Base-by-base conservation (phyloP, 2,113 vertebrate genomes). In the Alethe diademata region DNA sequence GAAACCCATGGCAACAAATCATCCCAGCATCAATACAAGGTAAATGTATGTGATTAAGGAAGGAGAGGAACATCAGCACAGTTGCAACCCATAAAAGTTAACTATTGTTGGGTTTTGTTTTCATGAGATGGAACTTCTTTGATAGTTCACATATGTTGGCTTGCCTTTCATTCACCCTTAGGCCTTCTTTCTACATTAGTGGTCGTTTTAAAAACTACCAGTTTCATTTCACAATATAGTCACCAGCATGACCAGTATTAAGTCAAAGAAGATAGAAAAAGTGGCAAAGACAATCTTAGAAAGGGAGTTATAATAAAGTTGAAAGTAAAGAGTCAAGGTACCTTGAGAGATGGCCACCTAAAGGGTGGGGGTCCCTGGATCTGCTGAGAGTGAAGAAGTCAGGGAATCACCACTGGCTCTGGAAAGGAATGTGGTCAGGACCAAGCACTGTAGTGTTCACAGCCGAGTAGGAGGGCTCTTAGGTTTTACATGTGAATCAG, bases 21-120 rank as follows among this genome's bases (percentile, higher is more conserved):
- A 97, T 94, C 76, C 35, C 58, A 87, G 50, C 83, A 90, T 90
- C 96, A 91, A 93, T 96, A 95, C 73, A 89, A 94, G 31, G 90
- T 82, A 97, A 95, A 73, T 53, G 40, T 87, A 33, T 86, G 88
- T 83, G 89, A 92, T 81, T 95, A 97, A 95, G 62, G 58, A 89
- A 82, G 53, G 58, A 73, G 25, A 85, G 61, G 78, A 54, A 62
- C 22, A 66, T 86, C 62, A 93, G 50, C 70, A 62, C 26, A 64
- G 78, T 12, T 85, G 25, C 42, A 87, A 57, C 29, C 62, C 38
- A 25, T 62, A 70, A 31, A 92, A 93, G 36, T 90, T 95, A 88
- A 90, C 71, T 69, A 17, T 79, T 90, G 78, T 75, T 17, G 3
- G 18, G 31, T 88, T 78, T 95, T 8, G 1, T 84, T 31, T 53